Conservation (phyloP, 2,888 invertebrate species). For the Corythucha ciliata region DNA sequence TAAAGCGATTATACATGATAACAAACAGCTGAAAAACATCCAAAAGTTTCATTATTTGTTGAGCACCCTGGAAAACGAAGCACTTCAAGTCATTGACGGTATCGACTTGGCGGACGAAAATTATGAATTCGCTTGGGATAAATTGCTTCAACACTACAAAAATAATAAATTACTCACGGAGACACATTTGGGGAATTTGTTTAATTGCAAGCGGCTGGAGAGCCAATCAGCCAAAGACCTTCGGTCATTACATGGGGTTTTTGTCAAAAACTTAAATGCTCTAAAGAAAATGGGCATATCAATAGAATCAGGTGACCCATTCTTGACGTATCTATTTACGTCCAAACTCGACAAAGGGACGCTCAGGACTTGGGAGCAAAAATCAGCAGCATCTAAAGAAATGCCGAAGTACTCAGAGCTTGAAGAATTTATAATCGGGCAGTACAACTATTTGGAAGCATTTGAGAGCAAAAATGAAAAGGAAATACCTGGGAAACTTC, state of each 20-base stretch:
- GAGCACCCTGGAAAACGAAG: background rate
- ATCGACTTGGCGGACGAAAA: constrained; percentile 6
- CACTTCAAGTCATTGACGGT: background rate
- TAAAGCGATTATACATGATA: background rate
- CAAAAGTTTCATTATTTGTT: constrained; percentile 9
- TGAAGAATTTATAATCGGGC: background rate
- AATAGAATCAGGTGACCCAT: background rate
- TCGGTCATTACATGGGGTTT: background rate
- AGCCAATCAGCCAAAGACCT: constrained; percentile 1
- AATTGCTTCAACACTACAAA: constrained; percentile 1
- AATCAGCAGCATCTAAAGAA: background rate
- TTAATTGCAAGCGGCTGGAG: constrained; percentile 1
- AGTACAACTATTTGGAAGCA: constrained; percentile 12
- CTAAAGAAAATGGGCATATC: constrained; percentile 6
- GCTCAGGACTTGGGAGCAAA: constrained; percentile 4
- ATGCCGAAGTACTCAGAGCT: background rate
- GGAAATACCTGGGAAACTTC: background rate
- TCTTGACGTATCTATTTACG: constrained; percentile 4
- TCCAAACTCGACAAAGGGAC: constrained; percentile 6
- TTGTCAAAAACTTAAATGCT: constrained; percentile 7
- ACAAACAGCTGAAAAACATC: background rate
- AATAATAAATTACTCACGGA: constrained; percentile 2
- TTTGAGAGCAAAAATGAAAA: background rate
- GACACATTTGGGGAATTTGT: constrained; percentile 2
- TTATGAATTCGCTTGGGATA: constrained; percentile 7